Conservation (phyloP, 1,140 invertebrate genomes). For the Halictus rubicundus region DNA sequence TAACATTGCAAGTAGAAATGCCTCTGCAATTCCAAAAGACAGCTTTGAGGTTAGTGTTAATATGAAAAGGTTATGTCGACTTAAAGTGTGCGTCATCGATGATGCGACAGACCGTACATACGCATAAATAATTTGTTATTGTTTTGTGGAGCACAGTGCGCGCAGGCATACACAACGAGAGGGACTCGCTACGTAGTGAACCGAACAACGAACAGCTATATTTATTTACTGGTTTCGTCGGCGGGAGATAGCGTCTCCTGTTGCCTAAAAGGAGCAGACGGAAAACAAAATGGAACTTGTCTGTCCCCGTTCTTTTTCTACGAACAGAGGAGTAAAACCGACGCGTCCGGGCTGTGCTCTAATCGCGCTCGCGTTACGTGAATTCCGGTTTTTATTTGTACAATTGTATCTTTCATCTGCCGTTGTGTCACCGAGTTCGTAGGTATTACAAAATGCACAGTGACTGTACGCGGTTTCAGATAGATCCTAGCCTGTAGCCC, state of each 20-base stretch:
- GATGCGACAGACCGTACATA: too few species aligned
- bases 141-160: too few species aligned
- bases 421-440: neutral
- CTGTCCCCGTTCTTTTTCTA: too few species aligned
- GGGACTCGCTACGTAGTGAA: neutral
- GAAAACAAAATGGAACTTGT: neutral
- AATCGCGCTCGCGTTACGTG: conserved; percentile 5
- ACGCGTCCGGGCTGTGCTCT: neutral
- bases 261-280: too few species aligned
- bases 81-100: too few species aligned
- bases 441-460: conserved; percentile 11
- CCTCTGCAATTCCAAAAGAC: too few species aligned
- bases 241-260: too few species aligned
- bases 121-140: too few species aligned
- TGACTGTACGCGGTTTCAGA: conserved; percentile 3
- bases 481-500: conserved; percentile 9
- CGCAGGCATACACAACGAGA: neutral
- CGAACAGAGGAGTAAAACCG: too few species aligned
- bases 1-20: too few species aligned
- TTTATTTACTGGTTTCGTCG: neutral
- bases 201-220: neutral
- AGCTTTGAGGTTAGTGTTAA: too few species aligned
- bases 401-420: conserved; percentile 32
- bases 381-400: conserved; percentile 32
- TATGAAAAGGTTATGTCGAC: too few species aligned